Conservation (phyloP, 2,888 invertebrate species). For the Thyatira batis region DNA sequence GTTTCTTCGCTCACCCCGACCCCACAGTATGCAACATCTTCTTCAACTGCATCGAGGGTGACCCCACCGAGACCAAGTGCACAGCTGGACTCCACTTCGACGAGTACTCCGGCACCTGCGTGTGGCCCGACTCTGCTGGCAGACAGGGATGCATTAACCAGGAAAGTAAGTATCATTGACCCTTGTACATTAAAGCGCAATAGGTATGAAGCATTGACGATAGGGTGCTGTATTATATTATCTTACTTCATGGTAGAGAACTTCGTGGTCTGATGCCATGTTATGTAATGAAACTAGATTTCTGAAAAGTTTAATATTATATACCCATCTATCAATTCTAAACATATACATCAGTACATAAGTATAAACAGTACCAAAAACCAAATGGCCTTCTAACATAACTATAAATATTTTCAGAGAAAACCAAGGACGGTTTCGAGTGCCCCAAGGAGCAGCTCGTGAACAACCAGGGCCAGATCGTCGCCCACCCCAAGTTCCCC, state of each 20-base stretch:
- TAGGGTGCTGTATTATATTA: too few relatives aligned
- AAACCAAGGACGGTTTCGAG: slow-evolving; percentile 91
- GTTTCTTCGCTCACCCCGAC: slow-evolving; percentile 95
- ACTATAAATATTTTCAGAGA: slow-evolving; percentile 78
- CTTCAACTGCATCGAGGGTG: slow-evolving; percentile 95
- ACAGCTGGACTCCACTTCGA: slow-evolving; percentile 95
- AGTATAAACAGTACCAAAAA: too few relatives aligned
- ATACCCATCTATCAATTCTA: too few relatives aligned
- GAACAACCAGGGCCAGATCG: slow-evolving; percentile 86
- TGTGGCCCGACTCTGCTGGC: slow-evolving; percentile 92
- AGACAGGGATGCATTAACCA: slow-evolving; percentile 86
- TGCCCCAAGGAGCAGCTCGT: slow-evolving; percentile 88
- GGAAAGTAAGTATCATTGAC: slow-evolving; percentile 70
- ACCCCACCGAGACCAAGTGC: slow-evolving; percentile 89
- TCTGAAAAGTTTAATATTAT: too few relatives aligned
- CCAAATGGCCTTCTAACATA: not conserved
- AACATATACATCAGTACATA: too few relatives aligned
- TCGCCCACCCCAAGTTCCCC: slow-evolving; percentile 92
- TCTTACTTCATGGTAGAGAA: too few relatives aligned
- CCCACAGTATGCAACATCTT: slow-evolving; percentile 91
- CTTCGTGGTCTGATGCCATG: too few relatives aligned
- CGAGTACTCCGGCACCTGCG: slow-evolving; percentile 93
- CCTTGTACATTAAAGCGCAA: too few relatives aligned
- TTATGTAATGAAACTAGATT: too few relatives aligned
- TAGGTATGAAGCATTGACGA: too few relatives aligned